These are phyloP conservation scores for Dallia pectoralis DNA, from an alignment of 2,797 vertebrate species.

Conservation along the genomic window DNA sequence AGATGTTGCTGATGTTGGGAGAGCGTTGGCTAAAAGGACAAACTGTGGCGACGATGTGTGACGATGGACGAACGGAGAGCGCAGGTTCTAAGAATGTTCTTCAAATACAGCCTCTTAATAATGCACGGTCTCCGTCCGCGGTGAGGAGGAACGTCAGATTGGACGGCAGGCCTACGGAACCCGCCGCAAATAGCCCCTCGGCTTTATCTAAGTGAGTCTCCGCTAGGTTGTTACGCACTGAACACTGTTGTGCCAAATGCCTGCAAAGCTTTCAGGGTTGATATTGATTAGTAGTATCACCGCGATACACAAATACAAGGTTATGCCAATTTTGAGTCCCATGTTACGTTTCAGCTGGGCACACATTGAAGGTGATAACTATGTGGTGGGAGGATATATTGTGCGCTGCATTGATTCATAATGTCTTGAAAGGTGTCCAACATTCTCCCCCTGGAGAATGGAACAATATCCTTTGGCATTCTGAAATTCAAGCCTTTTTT, in stretches of 20 bases:
- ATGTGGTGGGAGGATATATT: conserved; percentile 33
- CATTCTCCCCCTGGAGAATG: conserved; percentile 65
- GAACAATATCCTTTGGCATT: conserved; percentile 55
- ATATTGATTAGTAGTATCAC: not conserved
- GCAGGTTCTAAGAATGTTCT: conserved; percentile 65
- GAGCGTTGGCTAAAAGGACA: not conserved
- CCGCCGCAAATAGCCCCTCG: conserved; percentile 42
- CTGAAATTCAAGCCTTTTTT: conserved; percentile 65
- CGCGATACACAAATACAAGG: not conserved
- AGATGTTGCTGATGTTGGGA: not conserved
- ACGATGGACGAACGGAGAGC: conserved; percentile 50
- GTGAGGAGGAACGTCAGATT: conserved; percentile 60
- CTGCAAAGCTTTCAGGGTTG: not conserved
- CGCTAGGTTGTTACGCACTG: not conserved
- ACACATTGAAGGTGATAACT: not conserved
- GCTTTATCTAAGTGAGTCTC: not conserved
- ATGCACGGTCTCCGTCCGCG: conserved; percentile 52
- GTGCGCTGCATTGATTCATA: conserved; percentile 55
- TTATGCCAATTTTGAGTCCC: no score
- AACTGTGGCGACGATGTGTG: conserved; percentile 31
- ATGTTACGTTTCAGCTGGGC: not conserved
- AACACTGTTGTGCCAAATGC: not conserved
- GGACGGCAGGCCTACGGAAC: conserved; percentile 55
- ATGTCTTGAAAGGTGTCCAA: conserved; percentile 65
- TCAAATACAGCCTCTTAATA: conserved; percentile 68